These are phyloP conservation scores for Calameuta pallipes DNA, from an alignment of 2,888 invertebrate species.

Conservation along the genomic window DNA sequence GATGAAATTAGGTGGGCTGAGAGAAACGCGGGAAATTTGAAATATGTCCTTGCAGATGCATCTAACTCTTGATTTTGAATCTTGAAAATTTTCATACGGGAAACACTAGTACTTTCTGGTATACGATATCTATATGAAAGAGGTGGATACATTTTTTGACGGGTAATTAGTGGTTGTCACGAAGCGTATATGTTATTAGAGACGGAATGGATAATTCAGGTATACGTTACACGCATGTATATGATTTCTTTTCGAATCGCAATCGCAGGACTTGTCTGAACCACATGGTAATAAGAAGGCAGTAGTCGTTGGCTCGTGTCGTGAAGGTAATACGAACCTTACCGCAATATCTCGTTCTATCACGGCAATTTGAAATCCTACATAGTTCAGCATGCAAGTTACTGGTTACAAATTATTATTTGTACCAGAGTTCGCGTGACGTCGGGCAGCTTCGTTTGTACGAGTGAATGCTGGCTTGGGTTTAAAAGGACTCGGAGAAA, in stretches of 20 bases:
- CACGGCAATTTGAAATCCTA: slow-evolving; percentile 25
- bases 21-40: not conserved
- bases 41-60: not conserved
- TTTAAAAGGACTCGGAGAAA: not conserved
- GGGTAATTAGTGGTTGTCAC: not conserved
- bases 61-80: not conserved
- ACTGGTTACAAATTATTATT: slow-evolving; percentile 16
- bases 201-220: not conserved
- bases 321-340: slow-evolving; percentile 8
- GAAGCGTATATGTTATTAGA: not conserved
- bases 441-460: not conserved
- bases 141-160: not conserved
- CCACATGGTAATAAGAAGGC: slow-evolving; percentile 26
- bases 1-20: not conserved
- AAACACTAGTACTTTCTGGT: not conserved
- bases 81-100: not conserved
- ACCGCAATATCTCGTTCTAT: slow-evolving; percentile 25
- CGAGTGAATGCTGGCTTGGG: not conserved
- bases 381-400: slow-evolving; percentile 13
- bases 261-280: not conserved
- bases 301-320: slow-evolving; percentile 11
- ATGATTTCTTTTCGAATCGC: not conserved
- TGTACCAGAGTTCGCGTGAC: slow-evolving; percentile 4
- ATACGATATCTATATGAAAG: not conserved
- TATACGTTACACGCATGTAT: not conserved